Percentiles rank a stretch among this genome's conserved stretches.
Evolutionary conservation across 2,888 invertebrate species (phyloP).

Genomic region (Mesochorus sp.): DNA sequence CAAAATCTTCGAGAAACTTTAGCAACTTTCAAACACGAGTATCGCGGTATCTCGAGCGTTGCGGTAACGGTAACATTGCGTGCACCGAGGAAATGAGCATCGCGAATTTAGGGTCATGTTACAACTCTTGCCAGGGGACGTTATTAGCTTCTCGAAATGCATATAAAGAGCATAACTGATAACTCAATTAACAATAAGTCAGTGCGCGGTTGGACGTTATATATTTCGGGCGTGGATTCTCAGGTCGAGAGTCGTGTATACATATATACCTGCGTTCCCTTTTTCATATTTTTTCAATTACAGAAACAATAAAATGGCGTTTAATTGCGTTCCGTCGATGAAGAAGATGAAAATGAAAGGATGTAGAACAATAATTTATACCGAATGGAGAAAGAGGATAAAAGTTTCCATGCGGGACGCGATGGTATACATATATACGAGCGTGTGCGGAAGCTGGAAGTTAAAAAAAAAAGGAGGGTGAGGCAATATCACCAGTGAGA

Average conservation of each 20-base stretch:
- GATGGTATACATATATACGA: no score
- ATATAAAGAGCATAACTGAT: constrained; percentile 58
- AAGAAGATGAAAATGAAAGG: no score
- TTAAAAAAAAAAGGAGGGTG: constrained; percentile 21
- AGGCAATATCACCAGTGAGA: constrained; percentile 18
- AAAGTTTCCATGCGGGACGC: no score
- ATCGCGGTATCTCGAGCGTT: no score
- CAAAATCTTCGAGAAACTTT: neutral
- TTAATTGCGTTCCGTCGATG: no score
- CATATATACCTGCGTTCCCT: constrained; percentile 24
- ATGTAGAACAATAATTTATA: no score
- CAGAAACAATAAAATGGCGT: no score
- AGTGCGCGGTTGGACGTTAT: no score
- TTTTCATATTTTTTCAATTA: neutral
- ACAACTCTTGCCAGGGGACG: constrained; percentile 20
- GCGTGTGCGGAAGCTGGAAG: no score
- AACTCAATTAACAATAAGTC: constrained; percentile 63
- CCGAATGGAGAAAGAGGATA: no score
- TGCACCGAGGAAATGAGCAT: constrained; percentile 57
- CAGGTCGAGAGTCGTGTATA: constrained; percentile 20
- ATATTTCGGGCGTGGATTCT: neutral
- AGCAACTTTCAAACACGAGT: no score
- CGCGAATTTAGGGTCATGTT: constrained; percentile 59
- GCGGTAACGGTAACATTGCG: constrained; percentile 59
- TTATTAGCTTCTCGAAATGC: constrained; percentile 48